A percentile compares a stretch with the other conserved stretches of the same genome.
phyloP scores from a whole-genome alignment of 1,140 invertebrate genomes.

The Araneus ventricosus region DNA sequence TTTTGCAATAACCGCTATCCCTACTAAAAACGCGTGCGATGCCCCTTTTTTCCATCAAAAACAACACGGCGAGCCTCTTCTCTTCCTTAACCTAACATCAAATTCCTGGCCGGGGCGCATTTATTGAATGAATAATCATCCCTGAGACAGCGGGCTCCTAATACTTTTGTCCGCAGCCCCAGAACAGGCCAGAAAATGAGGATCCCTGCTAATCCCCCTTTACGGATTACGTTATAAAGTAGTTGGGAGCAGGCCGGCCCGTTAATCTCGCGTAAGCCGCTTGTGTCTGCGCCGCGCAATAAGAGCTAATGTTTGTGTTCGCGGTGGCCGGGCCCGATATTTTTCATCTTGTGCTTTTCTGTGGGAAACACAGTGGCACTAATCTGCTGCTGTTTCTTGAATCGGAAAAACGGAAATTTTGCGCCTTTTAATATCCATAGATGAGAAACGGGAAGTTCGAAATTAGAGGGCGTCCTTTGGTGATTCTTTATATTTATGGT shows the following conservation, averaged over 20 bases:
- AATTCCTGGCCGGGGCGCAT: neutral
- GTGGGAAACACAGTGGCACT: neutral
- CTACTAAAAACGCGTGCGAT: no score
- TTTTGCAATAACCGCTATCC: no score
- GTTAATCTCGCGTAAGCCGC: constrained; percentile 63
- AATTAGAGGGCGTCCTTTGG: no score
- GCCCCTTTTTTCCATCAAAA: neutral
- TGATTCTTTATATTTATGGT: no score
- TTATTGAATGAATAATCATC: constrained; percentile 6
- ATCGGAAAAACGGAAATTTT: neutral
- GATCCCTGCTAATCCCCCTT: constrained; percentile 43
- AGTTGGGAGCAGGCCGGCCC: neutral
- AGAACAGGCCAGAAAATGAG: constrained; percentile 34
- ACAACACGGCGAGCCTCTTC: neutral
- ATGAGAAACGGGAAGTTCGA: no score
- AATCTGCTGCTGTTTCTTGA: neutral
- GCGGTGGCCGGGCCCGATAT: neutral
- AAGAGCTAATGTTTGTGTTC: constrained; percentile 64
- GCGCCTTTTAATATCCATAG: no score
- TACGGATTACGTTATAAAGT: constrained; percentile 66
- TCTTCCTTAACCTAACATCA: neutral
- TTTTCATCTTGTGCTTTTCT: constrained; percentile 3
- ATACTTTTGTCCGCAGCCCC: constrained; percentile 38
- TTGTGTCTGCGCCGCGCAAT: constrained; percentile 50
- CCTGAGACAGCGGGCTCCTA: neutral